These are phyloP conservation scores for Vollenhovia emeryi DNA, from an alignment of 1,140 invertebrate species.

Conservation along the genomic window DNA sequence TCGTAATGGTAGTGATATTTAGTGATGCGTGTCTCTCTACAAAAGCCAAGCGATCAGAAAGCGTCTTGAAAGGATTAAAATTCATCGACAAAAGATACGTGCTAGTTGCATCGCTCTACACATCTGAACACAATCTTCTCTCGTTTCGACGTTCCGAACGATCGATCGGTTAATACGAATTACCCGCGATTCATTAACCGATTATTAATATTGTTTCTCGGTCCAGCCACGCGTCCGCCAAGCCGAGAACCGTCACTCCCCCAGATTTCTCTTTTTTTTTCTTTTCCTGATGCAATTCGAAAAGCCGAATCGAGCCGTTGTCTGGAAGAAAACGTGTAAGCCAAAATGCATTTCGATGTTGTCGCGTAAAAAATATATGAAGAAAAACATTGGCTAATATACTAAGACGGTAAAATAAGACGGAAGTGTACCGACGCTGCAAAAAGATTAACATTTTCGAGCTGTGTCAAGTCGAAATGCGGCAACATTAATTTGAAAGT, in stretches of 20 bases:
- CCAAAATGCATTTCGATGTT: neutral
- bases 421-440: neutral
- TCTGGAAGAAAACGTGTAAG: neutral
- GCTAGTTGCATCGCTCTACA: conserved; percentile 37
- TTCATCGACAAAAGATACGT: conserved; percentile 9
- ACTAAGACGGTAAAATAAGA: neutral
- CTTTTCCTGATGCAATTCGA: neutral
- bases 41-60: conserved; percentile 46
- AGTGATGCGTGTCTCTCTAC: conserved; percentile 40
- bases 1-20: conserved; percentile 23
- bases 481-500: neutral
- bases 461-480: neutral
- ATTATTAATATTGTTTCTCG: conserved; percentile 85
- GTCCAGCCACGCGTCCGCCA: conserved; percentile 84
- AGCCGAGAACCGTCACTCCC: conserved; percentile 72
- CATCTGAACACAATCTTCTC: conserved; percentile 36
- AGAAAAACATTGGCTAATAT: neutral
- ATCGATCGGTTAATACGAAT: conserved; percentile 80
- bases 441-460: neutral
- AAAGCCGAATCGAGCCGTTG: neutral
- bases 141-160: conserved; percentile 77
- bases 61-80: conserved; percentile 39
- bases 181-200: conserved; percentile 74
- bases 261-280: conserved; percentile 22
- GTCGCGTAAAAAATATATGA: neutral